These are phyloP conservation scores for Ctenopoma kingsleyae DNA, from an alignment of 2,797 vertebrate genomes.

Conservation along the genomic window DNA sequence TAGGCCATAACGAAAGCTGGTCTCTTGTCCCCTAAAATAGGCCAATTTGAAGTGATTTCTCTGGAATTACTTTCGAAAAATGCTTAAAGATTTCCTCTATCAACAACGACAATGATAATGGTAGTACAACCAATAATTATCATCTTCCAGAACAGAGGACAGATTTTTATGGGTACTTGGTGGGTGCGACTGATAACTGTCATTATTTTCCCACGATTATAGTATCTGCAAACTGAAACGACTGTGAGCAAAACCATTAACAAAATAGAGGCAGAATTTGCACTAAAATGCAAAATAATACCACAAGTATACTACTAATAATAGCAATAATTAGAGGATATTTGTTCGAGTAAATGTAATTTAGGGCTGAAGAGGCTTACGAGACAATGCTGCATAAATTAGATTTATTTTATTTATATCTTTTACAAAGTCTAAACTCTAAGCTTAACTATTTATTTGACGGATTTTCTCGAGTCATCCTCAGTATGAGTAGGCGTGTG, in stretches of 20 bases:
- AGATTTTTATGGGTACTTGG: conserved; percentile 86
- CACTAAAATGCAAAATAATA: conserved; percentile 71
- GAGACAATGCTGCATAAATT: conserved; percentile 28
- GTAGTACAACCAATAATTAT: conserved; percentile 88
- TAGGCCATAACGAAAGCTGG: conserved; percentile 81
- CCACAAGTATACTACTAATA: conserved; percentile 47
- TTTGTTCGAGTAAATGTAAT: conserved; percentile 25
- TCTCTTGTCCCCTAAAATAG: conserved; percentile 81
- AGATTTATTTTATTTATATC: conserved; percentile 28
- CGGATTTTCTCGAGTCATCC: conserved; percentile 24
- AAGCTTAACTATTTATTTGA: conserved; percentile 22
- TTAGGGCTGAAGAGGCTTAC: conserved; percentile 10
- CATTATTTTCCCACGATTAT: conserved; percentile 87
- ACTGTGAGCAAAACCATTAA: conserved; percentile 76
- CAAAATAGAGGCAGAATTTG: conserved; percentile 66
- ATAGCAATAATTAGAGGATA: conserved; percentile 49
- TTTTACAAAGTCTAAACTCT: conserved; percentile 16
- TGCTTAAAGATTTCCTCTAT: conserved; percentile 85
- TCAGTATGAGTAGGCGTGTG: conserved; percentile 43
- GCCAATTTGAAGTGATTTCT: conserved; percentile 88
- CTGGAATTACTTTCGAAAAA: conserved; percentile 86
- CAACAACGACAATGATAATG: conserved; percentile 88
- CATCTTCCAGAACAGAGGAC: conserved; percentile 86
- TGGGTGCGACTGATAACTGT: conserved; percentile 87
- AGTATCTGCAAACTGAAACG: conserved; percentile 83